Percentiles rank a stretch among this genome's conserved stretches.
phyloP scores from a whole-genome alignment of 2,113 vertebrate genomes.

The Sialia sialis region DNA sequence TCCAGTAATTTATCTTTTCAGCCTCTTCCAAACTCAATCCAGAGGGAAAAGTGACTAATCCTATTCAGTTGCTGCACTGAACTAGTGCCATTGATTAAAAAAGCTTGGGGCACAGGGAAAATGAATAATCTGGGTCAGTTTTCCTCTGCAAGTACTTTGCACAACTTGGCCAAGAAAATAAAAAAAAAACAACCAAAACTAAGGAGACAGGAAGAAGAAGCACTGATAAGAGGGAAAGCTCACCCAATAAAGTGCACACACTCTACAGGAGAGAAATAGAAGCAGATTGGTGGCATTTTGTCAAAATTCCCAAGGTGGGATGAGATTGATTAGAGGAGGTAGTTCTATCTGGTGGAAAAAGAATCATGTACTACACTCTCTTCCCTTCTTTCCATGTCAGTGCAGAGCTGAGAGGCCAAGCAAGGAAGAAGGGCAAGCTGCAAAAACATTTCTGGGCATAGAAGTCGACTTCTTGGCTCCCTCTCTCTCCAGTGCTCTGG shows the following conservation, averaged over 20 bases:
- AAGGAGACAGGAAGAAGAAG: neutral
- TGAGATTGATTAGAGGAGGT: neutral
- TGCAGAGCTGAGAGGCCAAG: neutral
- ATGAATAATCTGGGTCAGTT: conserved; percentile 3
- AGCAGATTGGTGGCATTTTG: neutral
- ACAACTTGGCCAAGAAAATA: neutral
- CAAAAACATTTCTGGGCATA: neutral
- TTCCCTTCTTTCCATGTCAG: rapidly evolving
- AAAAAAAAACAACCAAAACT: neutral
- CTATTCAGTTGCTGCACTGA: conserved; percentile 4
- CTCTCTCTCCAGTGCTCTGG: neutral
- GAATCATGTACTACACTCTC: neutral
- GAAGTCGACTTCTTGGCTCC: neutral
- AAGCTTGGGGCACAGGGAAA: neutral
- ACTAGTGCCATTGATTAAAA: conserved; percentile 8
- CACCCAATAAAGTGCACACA: neutral
- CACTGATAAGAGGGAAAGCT: neutral
- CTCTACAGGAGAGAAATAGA: neutral
- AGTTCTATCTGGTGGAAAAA: neutral
- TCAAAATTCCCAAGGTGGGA: neutral
- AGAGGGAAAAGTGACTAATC: conserved; percentile 45
- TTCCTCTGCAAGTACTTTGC: neutral
- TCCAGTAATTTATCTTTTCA: conserved; percentile 39
- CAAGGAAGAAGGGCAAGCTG: neutral
- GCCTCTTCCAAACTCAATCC: conserved; percentile 24